phyloP scores from a whole-genome alignment of 2,797 vertebrate species.

The Apogon hyalosoma region DNA sequence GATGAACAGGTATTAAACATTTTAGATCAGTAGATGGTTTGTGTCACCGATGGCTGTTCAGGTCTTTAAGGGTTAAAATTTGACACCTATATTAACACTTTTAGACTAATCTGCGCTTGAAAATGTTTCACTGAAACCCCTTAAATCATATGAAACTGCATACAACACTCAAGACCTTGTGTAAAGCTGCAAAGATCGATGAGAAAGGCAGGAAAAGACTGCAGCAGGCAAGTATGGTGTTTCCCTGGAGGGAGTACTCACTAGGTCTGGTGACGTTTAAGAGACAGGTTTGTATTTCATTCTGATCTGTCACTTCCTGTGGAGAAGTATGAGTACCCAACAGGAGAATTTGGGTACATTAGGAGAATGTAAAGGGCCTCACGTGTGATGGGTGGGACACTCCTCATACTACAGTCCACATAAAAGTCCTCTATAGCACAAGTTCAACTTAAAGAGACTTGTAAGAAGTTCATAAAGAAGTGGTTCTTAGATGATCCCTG shows the following conservation, averaged over 20 bases:
- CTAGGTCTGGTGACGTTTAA: conserved; percentile 47
- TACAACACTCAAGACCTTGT: conserved; percentile 5
- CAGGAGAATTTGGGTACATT: conserved; percentile 48
- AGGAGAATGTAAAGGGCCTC: conserved; percentile 12
- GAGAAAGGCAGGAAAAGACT: conserved; percentile 7
- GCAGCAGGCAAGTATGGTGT: conserved; percentile 34
- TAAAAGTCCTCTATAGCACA: conserved; percentile 41
- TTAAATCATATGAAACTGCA: conserved; percentile 20
- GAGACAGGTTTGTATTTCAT: conserved; percentile 65
- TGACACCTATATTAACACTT: no score
- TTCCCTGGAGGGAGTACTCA: conserved; percentile 29
- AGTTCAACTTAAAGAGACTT: conserved; percentile 34
- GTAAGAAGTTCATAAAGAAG: conserved; percentile 43
- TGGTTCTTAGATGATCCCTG: conserved; percentile 27
- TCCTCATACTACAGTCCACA: conserved; percentile 20
- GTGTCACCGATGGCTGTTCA: no score
- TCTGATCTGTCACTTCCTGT: conserved; percentile 64
- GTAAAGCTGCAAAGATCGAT: conserved; percentile 16
- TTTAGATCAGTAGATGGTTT: no score
- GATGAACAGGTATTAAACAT: no score
- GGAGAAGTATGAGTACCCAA: conserved; percentile 60
- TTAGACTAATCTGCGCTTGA: no score
- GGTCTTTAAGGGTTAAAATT: no score
- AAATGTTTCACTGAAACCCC: no score
- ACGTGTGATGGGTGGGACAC: conserved; percentile 28